Base-by-base conservation (phyloP, 37 sponge, comb jelly and placozoan species). In the Dysidea cf. avara region DNA sequence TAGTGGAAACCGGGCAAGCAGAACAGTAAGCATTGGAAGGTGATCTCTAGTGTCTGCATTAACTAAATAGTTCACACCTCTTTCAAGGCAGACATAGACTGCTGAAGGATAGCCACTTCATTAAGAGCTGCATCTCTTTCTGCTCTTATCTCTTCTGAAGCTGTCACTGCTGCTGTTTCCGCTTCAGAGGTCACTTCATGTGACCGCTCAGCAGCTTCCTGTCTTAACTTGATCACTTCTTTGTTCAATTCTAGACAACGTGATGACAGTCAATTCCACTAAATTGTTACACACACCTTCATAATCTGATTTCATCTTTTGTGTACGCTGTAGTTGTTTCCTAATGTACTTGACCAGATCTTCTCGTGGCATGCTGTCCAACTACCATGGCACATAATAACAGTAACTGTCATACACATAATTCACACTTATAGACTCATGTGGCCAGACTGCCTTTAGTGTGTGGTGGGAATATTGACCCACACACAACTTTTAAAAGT, bases 321-420 rank as follows among this genome's bases (percentile, higher is more conserved):
- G 91, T 39, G 84, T 61, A 48, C 83, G 68, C 20, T 59, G 71
- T 18, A 79, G 79, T 39, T 94, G 95, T 50, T 78, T 94, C 81
- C 82, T 90, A 21, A 90, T 55, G 34, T 82, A 86, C 76, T 90
- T 86, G 26, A 94, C 47, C 39, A 90, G 55, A 9, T 94, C 95
- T 51, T 90, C 90, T 58, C 82, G 55, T 5, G 83, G 47, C 32
- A 94, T 68, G 36, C 53, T 61, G 2, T 94, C 95, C 74, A 94
- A 56, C 95, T 94, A 43, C n/a, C n/a, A n/a, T n/a, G n/a, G n/a
- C n/a, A n/a, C n/a, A n/a, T n/a, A n/a, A n/a, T n/a, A n/a, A n/a
- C n/a, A n/a, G n/a, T n/a, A n/a, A n/a, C n/a, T n/a, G n/a, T n/a
- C n/a, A n/a, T n/a, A n/a, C n/a, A n/a, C n/a, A n/a, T n/a, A n/a